Base-by-base conservation (phyloP, 2,797 vertebrate species). In the Lutjanus argentimaculatus region DNA sequence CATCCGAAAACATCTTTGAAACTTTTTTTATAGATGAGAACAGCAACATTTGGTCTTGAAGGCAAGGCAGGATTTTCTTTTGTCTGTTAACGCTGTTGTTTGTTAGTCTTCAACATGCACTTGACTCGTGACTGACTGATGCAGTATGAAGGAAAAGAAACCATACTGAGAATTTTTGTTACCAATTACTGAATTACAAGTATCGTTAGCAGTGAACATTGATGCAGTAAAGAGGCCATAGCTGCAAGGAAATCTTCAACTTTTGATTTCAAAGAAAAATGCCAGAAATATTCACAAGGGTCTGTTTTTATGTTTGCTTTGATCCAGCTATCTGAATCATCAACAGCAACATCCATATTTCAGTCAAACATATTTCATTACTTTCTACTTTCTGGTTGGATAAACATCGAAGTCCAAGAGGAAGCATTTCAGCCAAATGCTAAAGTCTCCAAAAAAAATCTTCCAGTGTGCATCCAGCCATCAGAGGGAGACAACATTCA, bases 401-500 rank as follows among this genome's bases (percentile, higher is more conserved):
- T 69, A 11, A 64, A 57, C 8, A 11, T 12, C 62, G 45, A 36
- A 70, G 40, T 36, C 1, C 25, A 30, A 30, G 14, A 67, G 13
- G 63, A 58, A 1, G 67, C 36, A 5, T 56, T 36, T 66, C 25
- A 17, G 43, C 61, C 56, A 42, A 40, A 56, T 16, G 55, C 22
- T 42, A 43, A 45, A 16, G 19, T 30, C 25, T 61, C 2, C 36
- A 12, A 21, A 22, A 49, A 13, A n/a, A 57, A 73, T 87, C 83
- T 82, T 76, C 30, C 72, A 87, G 89, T 83, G 88, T 91, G 88
- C 89, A 82, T 88, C 86, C 83, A 83, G 70, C 88, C 84, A 68
- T 85, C 71, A 84, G 87, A 90, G 89, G 93, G 92, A 94, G 92
- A 93, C 88, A 86, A 95, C 94, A 95, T 95, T 95, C 93, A 96